Base-by-base conservation (phyloP, 2,888 invertebrate genomes). In the Empis stercorea region DNA sequence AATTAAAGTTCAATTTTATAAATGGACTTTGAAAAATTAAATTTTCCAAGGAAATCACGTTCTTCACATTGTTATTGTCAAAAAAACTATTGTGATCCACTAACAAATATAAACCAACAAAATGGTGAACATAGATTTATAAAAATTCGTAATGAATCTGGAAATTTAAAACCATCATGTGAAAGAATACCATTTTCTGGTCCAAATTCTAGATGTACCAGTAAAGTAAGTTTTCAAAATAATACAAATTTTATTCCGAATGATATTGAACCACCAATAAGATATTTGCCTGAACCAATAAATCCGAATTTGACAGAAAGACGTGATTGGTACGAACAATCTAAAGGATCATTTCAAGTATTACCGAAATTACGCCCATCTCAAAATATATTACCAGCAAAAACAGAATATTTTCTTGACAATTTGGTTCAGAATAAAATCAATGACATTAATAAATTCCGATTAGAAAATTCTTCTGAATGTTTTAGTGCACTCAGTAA, bases 401-500 rank as follows among this genome's bases (percentile, higher is more conserved):
- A 27, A 27, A 27, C 23, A 9, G 23, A 27, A 9, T 27, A 27
- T 27, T 27, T 27, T 36, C 10, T 36, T 10, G 36, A 36, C 2
- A 34, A 38, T 36, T n/a, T 47, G 5, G 43, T 43, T 3, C 5
- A 30, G n/a, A 30, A 43, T 20, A 11, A 39, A 17, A 43, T 47
- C 7, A 37, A 32, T 14, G 38, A 27, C 17, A 27, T 47, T 27
- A 47, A 30, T 37, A 43, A 47, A 30, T 47, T 43, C 14, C 47
- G 47, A 2, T 30, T 47, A 10, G 10, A 32, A 20, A 47, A 47
- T 16, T n/a, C 30, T 2, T 14, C 43, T 20, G 47, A 47, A 14
- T 47, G 47, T n/a, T 47, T 47, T 39, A 43, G 47, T 30, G 15
- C 39, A 14, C 11, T 43, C 14, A 47, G 43, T 20, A 37, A 38